Percentiles rank a stretch among this genome's conserved stretches.
Conservation (phyloP, 2,113 vertebrate genomes). For the Cyphomyrus discorhynchus region DNA sequence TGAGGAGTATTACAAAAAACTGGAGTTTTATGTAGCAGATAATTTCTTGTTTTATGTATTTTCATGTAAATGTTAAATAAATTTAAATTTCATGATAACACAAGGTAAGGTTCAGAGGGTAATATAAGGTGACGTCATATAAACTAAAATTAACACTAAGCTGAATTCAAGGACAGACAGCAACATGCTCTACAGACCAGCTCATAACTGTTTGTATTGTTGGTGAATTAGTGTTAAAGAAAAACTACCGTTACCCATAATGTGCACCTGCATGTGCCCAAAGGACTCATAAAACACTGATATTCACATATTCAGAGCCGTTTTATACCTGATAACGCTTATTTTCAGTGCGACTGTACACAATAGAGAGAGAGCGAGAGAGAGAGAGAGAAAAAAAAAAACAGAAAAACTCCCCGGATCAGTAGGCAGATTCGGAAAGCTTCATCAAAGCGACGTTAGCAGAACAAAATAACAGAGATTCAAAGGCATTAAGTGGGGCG, state of each 20-base stretch:
- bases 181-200: neutral
- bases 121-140: neutral
- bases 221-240: neutral
- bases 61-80: neutral
- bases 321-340: neutral
- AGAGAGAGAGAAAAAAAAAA: neutral
- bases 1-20: neutral
- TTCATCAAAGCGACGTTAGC: conserved; percentile 11
- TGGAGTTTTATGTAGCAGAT: neutral
- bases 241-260: neutral
- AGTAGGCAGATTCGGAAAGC: neutral
- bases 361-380: neutral
- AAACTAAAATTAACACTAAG: neutral
- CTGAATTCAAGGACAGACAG: neutral
- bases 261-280: neutral
- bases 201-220: neutral
- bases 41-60: neutral
- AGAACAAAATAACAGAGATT: conserved; percentile 20
- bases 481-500: conserved; percentile 14
- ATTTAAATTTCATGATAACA: neutral
- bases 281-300: neutral
- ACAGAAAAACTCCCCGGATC: neutral
- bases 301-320: neutral
- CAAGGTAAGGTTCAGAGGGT: neutral
- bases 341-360: neutral